Percentiles rank a stretch among this genome's conserved stretches.
Conservation (phyloP, 1,140 invertebrate species). For the Dendroctonus valens region DNA sequence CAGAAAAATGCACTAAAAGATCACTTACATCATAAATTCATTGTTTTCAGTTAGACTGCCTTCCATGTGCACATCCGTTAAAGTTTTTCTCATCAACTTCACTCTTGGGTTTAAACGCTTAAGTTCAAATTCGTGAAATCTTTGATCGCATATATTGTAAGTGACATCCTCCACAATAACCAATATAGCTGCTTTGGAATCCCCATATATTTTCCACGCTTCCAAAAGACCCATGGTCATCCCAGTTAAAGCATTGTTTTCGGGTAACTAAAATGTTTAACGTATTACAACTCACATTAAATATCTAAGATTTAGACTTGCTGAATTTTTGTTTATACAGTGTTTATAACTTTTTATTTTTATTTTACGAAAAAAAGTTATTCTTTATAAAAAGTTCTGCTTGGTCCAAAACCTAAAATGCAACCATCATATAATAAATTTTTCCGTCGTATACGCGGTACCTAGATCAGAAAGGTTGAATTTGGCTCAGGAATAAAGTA, state of each 20-base stretch:
- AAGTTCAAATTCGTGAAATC: slow-evolving; percentile 87
- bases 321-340: too few species aligned
- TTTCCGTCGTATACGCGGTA: too few species aligned
- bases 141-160: slow-evolving; percentile 85
- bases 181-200: slow-evolving; percentile 69
- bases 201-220: slow-evolving; percentile 74
- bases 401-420: too few species aligned
- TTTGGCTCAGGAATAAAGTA: too few species aligned
- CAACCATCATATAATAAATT: too few species aligned
- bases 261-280: slow-evolving; percentile 65
- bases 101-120: slow-evolving; percentile 67
- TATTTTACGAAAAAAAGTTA: too few species aligned
- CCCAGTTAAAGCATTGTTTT: slow-evolving; percentile 70
- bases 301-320: neutral
- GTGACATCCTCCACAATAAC: slow-evolving; percentile 88
- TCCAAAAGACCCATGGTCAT: slow-evolving; percentile 71
- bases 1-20: neutral
- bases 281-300: slow-evolving; percentile 26
- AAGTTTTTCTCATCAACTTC: slow-evolving; percentile 67
- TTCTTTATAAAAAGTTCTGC: too few species aligned
- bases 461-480: too few species aligned
- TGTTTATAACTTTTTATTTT: too few species aligned
- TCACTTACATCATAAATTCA: slow-evolving; percentile 65
- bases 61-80: slow-evolving; percentile 61
- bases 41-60: slow-evolving; percentile 60